phyloP scores from a whole-genome alignment of 2,797 vertebrate genomes.

The Sparidentex hasta region DNA sequence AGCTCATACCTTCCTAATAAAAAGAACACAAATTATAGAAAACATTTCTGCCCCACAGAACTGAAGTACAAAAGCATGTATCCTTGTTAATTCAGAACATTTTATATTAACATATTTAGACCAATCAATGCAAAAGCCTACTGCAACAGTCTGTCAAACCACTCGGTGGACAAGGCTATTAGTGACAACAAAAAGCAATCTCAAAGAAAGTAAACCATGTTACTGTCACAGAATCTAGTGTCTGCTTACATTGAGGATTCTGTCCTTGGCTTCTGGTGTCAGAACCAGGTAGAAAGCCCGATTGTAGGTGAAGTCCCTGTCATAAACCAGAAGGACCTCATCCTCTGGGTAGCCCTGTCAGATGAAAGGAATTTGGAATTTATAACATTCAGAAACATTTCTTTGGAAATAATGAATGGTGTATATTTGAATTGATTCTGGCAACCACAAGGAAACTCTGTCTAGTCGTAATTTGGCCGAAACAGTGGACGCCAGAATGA shows the following conservation, averaged over 20 bases:
- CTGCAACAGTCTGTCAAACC: neutral
- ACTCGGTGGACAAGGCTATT: neutral
- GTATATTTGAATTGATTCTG: slow-evolving; percentile 10
- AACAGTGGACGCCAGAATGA: neutral
- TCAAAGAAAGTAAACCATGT: neutral
- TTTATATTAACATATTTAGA: neutral
- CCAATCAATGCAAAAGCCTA: neutral
- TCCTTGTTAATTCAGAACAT: neutral
- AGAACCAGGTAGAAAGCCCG: slow-evolving; percentile 91
- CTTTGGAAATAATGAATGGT: neutral
- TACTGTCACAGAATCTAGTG: neutral
- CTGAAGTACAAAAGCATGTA: neutral
- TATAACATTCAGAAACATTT: neutral
- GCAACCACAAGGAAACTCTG: neutral
- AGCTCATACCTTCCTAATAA: neutral
- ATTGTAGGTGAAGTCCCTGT: slow-evolving; percentile 89
- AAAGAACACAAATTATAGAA: neutral
- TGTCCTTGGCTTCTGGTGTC: slow-evolving; percentile 90
- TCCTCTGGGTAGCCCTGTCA: slow-evolving; percentile 92
- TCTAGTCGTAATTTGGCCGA: neutral
- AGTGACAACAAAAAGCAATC: neutral
- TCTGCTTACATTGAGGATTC: slow-evolving; percentile 86
- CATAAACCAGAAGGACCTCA: slow-evolving; percentile 92
- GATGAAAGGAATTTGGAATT: neutral
- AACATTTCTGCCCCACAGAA: neutral